Percentiles rank a stretch among this genome's conserved stretches.
Evolutionary conservation across 2,113 vertebrate species (phyloP).

Genomic region (Sapayoa aenigma): DNA sequence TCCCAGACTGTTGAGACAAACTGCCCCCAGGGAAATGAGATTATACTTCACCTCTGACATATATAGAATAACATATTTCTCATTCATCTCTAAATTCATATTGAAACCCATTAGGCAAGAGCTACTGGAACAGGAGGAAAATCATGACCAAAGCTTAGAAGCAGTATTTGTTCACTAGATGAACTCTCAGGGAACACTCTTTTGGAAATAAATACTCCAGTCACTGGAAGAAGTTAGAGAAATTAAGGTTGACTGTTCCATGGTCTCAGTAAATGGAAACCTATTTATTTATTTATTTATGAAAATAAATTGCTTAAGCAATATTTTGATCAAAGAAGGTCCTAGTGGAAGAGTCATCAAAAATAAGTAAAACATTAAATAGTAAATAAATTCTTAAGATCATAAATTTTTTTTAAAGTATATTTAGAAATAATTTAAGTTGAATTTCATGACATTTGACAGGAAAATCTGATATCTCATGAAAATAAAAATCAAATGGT

Average conservation of each 20-base stretch:
- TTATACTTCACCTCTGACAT: background rate
- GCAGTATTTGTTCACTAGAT: background rate
- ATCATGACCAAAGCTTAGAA: background rate
- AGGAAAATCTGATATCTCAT: background rate
- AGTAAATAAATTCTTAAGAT: background rate
- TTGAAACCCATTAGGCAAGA: background rate
- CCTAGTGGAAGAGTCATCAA: background rate
- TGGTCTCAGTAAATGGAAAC: background rate
- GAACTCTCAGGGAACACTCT: background rate
- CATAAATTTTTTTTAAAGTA: fast-evolving
- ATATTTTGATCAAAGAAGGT: background rate
- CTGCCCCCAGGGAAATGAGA: background rate
- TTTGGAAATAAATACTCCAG: background rate
- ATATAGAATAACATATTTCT: background rate
- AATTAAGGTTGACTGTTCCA: background rate
- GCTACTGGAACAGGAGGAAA: background rate
- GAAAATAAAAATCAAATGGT: background rate
- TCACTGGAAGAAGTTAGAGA: background rate
- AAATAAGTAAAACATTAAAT: background rate
- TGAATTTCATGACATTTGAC: background rate
- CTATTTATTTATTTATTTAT: background rate
- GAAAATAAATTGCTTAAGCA: background rate
- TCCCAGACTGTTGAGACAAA: background rate
- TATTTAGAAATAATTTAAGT: background rate
- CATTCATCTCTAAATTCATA: background rate